phyloP scores from a whole-genome alignment of 1,140 invertebrate species.

The Frieseomelitta varia region DNA sequence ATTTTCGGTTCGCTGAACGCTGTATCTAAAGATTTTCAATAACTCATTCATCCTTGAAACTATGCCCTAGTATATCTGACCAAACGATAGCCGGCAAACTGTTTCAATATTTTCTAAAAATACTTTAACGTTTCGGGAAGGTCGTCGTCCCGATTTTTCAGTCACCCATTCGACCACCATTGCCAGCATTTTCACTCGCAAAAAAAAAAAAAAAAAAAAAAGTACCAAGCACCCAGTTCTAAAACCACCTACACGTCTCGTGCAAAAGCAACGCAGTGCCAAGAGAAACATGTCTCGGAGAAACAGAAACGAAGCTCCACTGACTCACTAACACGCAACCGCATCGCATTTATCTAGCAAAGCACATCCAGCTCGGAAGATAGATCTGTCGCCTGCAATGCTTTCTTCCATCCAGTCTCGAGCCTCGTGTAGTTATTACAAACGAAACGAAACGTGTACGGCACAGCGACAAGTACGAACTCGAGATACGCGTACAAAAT shows the following conservation, averaged over 20 bases:
- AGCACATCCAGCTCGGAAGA: slow-evolving; percentile 25
- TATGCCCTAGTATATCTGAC: too few relatives aligned
- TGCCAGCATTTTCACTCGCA: neutral
- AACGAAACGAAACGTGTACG: slow-evolving; percentile 13
- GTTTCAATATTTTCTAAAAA: neutral
- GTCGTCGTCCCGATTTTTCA: neutral
- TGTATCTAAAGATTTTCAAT: neutral
- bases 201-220: too few relatives aligned
- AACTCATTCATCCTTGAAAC: neutral
- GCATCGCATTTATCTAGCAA: slow-evolving; percentile 22
- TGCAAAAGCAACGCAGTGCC: neutral
- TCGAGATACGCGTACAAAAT: neutral
- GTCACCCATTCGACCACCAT: neutral
- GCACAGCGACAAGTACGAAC: neutral
- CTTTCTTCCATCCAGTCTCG: slow-evolving; percentile 10
- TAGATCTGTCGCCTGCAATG: slow-evolving; percentile 32
- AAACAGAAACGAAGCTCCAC: slow-evolving; percentile 4
- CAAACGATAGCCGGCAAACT: neutral
- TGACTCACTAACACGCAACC: slow-evolving; percentile 34
- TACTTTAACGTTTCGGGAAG: neutral
- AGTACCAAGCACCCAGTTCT: neutral
- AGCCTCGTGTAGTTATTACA: slow-evolving; percentile 21
- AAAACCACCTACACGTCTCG: slow-evolving; percentile 1
- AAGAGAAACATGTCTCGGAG: neutral
- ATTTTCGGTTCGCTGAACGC: neutral